These are phyloP conservation scores for Alcedo quadribrachys DNA, from an alignment of 2,797 vertebrate genomes.

Conservation along the genomic window DNA sequence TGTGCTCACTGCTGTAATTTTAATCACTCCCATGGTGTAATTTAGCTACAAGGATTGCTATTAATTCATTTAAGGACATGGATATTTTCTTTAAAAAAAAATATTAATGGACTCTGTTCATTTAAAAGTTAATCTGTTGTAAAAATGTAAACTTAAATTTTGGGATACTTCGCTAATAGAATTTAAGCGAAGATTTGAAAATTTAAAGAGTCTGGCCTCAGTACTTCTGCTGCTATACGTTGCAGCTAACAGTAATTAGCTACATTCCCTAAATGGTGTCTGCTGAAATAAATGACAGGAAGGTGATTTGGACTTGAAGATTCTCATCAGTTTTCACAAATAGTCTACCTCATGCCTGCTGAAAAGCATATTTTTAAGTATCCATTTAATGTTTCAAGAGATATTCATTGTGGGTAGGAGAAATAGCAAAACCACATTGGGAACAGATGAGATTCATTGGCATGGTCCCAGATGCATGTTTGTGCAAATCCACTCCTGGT, in stretches of 20 bases:
- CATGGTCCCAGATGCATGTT: slow-evolving; percentile 46
- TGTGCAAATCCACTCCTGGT: neutral
- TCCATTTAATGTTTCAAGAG: neutral
- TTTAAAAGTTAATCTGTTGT: neutral
- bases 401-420: neutral
- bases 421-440: neutral
- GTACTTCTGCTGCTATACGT: neutral
- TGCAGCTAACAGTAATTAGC: neutral
- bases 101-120: neutral
- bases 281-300: neutral
- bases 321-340: neutral
- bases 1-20: neutral
- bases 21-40: neutral
- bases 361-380: neutral
- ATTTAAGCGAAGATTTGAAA: neutral
- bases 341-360: neutral
- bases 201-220: neutral
- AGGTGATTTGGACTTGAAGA: neutral
- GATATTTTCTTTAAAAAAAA: slow-evolving; percentile 3
- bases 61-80: neutral
- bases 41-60: neutral
- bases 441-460: slow-evolving; percentile 18
- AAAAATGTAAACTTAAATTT: slow-evolving; percentile 7
- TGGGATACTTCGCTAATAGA: neutral
- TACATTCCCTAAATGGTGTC: neutral